Percentiles rank a stretch among this genome's conserved stretches.
phyloP scores from a whole-genome alignment of 1,140 invertebrate genomes.

The Araneus ventricosus region DNA sequence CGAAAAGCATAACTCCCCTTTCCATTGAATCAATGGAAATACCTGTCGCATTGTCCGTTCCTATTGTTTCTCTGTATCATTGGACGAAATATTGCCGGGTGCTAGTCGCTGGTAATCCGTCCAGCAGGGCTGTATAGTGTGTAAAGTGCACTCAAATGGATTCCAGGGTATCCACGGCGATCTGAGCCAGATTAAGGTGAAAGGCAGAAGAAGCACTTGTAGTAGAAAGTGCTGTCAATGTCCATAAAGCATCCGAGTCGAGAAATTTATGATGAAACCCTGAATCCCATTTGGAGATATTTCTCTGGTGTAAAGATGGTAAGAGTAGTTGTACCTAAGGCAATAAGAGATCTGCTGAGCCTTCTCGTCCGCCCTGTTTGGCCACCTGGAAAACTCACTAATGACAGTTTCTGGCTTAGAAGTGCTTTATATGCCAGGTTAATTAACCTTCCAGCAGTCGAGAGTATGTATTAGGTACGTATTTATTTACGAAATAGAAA shows the following conservation, averaged over 20 bases:
- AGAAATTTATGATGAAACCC: slow-evolving; percentile 70
- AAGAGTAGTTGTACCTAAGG: slow-evolving; percentile 62
- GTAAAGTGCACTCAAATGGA: slow-evolving; percentile 75
- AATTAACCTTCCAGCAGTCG: no score
- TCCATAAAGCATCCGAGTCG: slow-evolving; percentile 61
- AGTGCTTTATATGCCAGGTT: no score
- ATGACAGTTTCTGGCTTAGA: no score
- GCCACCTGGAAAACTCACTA: background rate
- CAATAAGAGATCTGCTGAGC: background rate
- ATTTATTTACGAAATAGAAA: no score
- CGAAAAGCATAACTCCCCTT: slow-evolving; percentile 55
- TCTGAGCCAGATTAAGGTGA: slow-evolving; percentile 66
- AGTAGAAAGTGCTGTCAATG: slow-evolving; percentile 70
- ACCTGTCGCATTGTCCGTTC: slow-evolving; percentile 38
- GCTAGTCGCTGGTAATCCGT: slow-evolving; percentile 62
- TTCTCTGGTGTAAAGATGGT: slow-evolving; percentile 60
- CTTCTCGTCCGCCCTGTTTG: slow-evolving; percentile 30
- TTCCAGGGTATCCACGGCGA: slow-evolving; percentile 53
- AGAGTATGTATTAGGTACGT: no score
- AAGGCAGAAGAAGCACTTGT: slow-evolving; percentile 38
- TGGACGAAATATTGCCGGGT: slow-evolving; percentile 53
- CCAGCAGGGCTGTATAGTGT: slow-evolving; percentile 34
- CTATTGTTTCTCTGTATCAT: slow-evolving; percentile 36
- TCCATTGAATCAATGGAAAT: slow-evolving; percentile 49
- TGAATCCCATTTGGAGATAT: slow-evolving; percentile 72